These are phyloP conservation scores for Lipotes vexillifer DNA, from an alignment of 2,113 vertebrate genomes.

Conservation along the genomic window DNA sequence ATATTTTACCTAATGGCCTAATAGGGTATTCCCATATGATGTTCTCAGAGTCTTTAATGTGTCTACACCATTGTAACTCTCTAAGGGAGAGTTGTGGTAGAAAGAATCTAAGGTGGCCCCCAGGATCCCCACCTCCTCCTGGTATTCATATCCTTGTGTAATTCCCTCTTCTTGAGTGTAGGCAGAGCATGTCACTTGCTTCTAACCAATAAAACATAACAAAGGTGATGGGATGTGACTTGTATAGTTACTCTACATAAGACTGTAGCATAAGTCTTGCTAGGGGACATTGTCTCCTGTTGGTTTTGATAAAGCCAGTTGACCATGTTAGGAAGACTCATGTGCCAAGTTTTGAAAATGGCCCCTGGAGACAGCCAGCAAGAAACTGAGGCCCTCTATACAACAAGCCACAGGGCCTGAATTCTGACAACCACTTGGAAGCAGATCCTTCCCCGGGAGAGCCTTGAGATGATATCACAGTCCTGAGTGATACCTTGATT, in stretches of 20 bases:
- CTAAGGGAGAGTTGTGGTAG: not conserved
- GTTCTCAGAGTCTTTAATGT: not conserved
- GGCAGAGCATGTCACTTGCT: not conserved
- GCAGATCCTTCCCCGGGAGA: not conserved
- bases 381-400: not conserved
- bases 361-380: not conserved
- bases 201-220: not conserved
- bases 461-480: not conserved
- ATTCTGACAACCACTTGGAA: not conserved
- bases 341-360: not conserved
- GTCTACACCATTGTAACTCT: not conserved
- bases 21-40: not conserved
- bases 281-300: not conserved
- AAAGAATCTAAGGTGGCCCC: not conserved
- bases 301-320: not conserved
- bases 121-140: not conserved
- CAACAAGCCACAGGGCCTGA: not conserved
- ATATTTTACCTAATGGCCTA: not conserved
- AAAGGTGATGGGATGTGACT: not conserved
- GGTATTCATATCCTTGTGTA: not conserved
- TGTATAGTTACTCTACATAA: not conserved
- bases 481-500: not conserved
- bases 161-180: not conserved
- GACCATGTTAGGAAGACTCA: not conserved
- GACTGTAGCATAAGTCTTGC: not conserved